phyloP scores from a whole-genome alignment of 2,797 vertebrate species.

The Lithobates pipiens region DNA sequence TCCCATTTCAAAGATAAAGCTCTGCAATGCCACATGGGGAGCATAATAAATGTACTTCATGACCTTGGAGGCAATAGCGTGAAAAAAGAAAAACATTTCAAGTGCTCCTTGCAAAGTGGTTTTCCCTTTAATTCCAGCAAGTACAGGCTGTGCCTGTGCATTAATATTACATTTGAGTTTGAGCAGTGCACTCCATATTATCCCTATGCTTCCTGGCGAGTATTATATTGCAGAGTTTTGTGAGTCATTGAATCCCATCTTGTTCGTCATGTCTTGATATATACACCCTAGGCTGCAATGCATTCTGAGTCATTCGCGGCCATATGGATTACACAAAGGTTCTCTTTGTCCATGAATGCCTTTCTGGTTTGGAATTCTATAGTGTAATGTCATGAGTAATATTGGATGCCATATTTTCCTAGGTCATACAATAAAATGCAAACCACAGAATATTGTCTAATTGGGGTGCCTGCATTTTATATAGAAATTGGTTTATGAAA shows the following conservation, averaged over 20 bases:
- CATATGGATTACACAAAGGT: conserved; percentile 57
- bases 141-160: background rate
- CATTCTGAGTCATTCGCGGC: conserved; percentile 52
- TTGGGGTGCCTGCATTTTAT: background rate
- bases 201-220: conserved; percentile 43
- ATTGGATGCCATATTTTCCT: conserved; percentile 36
- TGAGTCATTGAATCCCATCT: conserved; percentile 51
- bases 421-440: conserved; percentile 19
- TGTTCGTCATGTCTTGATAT: conserved; percentile 21
- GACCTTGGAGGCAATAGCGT: background rate
- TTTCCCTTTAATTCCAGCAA: conserved; percentile 1
- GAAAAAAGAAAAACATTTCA: background rate
- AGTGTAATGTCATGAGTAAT: conserved; percentile 30
- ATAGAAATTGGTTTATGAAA: conserved; percentile 11
- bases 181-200: conserved; percentile 26
- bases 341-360: conserved; percentile 49
- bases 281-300: conserved; percentile 46
- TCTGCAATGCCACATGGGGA: background rate
- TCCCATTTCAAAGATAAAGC: no score
- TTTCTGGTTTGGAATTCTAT: conserved; percentile 41
- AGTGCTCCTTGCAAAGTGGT: background rate
- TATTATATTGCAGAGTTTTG: conserved; percentile 53
- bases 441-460: conserved; percentile 50
- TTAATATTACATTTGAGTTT: conserved; percentile 25
- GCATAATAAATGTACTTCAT: background rate